Base-by-base conservation (phyloP, 1,140 invertebrate species). In the Tetramorium parvispinum region DNA sequence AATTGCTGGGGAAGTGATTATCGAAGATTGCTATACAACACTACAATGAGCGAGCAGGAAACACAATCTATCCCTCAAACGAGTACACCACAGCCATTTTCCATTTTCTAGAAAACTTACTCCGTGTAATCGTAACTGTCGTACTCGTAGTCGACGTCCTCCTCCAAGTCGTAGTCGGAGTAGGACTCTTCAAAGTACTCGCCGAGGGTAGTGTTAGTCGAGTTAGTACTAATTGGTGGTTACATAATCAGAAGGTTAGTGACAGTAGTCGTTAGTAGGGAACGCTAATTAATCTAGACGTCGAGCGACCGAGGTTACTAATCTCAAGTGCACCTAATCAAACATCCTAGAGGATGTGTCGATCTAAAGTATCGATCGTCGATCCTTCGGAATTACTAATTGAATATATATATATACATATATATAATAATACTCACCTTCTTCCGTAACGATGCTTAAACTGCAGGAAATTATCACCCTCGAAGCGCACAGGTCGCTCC, bases 381-480 rank as follows among this genome's bases (percentile, higher is more conserved):
- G 21, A 63, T 73, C 10, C 5, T 57, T 51, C n/a, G n/a, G 13
- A 24, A 61, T 21, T 32, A n/a, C 3, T 70, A 24, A 1, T 1
- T 11, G 6, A 46, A 11, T 13, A 3, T 75, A n/a, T n/a, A n/a
- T n/a, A n/a, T n/a, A n/a, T n/a, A n/a, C n/a, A n/a, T n/a, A n/a
- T n/a, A n/a, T n/a, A n/a, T n/a, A n/a, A n/a, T n/a, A n/a, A n/a
- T n/a, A 55, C 79, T 86, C 95, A 97, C 97, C 95, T 96, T 92
- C 95, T 95, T 82, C 95, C 95, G 65, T 96, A 95, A 88, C 96
- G 96, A 89, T 97, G 96, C 16, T 94, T 96, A 93, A 95, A 97
- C 85, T 97, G 96, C 49, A 97, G 91, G 91, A 95, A 97, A 37
- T 96, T 97, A 85, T 96, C 94, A 11, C 97, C 97, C 91, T 97